Base-by-base conservation (phyloP, 37 sponge, comb jelly and placozoan genomes). In the Beroe forskalii region DNA sequence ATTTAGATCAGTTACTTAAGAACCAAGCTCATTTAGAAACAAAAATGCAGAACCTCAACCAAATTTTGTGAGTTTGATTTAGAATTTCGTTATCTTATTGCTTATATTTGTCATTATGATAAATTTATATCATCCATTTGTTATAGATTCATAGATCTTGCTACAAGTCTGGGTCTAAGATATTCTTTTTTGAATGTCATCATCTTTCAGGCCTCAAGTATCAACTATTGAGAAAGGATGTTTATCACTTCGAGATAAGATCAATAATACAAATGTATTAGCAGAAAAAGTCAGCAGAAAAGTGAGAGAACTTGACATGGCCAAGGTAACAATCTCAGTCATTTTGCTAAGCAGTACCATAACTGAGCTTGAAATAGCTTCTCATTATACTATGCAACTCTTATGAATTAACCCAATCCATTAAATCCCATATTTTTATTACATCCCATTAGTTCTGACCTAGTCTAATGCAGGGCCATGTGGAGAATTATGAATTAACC, bases 11-110 rank as follows among this genome's bases (percentile, higher is more conserved):
- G 55, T 37, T 80, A 30, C 55, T 80, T 4, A 80, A 80, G 55
- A 80, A 80, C 27, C 86, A 80, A 43, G 86, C 86, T 23, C 86
- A 80, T 23, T 48, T 80, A 42, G 86, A 80, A 80, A 80, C 86
- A 6, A 80, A 80, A 44, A 80, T 80, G 86, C 37, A 44, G 28
- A 80, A 80, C 22, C 55, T 80, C 30, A 80, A 80, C 48, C 86
- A 80, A 4, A 80, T 44, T 23, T 24, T 80, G 86, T 80, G 55
- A 44, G 86, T 80, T 38, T 63, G 60, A 55, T 55, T 55, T 55
- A 17, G 17, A 55, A 55, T 55, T 55, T 55, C 60, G 17, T 20
- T 55, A 55, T 20, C 60, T 55, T 9, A 55, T n/a, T n/a, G n/a
- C n/a, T n/a, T n/a, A n/a, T n/a, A n/a, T n/a, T n/a, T n/a, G n/a